Conservation (phyloP, 1,140 invertebrate species). For the Drosophila bocki region DNA sequence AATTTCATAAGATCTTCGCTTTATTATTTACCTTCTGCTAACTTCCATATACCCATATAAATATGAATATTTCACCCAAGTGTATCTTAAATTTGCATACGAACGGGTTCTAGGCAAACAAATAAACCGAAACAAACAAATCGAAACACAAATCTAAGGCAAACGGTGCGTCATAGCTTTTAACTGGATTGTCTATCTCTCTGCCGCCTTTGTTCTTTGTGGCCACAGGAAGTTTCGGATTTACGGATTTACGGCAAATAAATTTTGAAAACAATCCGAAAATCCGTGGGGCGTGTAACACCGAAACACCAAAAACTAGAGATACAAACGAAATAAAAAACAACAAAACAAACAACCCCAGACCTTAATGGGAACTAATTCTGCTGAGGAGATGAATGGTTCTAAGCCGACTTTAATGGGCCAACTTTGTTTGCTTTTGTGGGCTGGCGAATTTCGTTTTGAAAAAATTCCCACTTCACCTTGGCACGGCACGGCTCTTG, state of each 20-base stretch:
- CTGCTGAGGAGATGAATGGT: slow-evolving; percentile 41
- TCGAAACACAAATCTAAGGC: slow-evolving; percentile 22
- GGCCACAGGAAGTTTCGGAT: slow-evolving; percentile 55
- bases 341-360: slow-evolving; percentile 5
- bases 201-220: slow-evolving; percentile 31
- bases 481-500: slow-evolving; percentile 37
- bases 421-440: slow-evolving; percentile 38
- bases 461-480: slow-evolving; percentile 63
- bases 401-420: slow-evolving; percentile 50
- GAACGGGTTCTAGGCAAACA: slow-evolving; percentile 40
- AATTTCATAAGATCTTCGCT: no score
- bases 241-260: slow-evolving; percentile 54
- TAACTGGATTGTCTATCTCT: slow-evolving; percentile 13
- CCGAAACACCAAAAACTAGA: slow-evolving; percentile 18
- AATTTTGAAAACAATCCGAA: slow-evolving; percentile 46
- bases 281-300: slow-evolving; percentile 47
- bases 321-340: slow-evolving; percentile 26
- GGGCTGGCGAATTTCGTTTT: slow-evolving; percentile 49
- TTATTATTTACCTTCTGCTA: background rate
- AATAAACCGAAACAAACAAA: slow-evolving; percentile 42
- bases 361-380: slow-evolving; percentile 39
- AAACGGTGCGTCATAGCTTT: slow-evolving; percentile 24
- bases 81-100: slow-evolving; percentile 21
- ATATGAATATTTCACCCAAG: slow-evolving; percentile 1
- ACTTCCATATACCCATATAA: background rate